phyloP scores from a whole-genome alignment of 1,140 invertebrate genomes.

The Oryzaephilus surinamensis region DNA sequence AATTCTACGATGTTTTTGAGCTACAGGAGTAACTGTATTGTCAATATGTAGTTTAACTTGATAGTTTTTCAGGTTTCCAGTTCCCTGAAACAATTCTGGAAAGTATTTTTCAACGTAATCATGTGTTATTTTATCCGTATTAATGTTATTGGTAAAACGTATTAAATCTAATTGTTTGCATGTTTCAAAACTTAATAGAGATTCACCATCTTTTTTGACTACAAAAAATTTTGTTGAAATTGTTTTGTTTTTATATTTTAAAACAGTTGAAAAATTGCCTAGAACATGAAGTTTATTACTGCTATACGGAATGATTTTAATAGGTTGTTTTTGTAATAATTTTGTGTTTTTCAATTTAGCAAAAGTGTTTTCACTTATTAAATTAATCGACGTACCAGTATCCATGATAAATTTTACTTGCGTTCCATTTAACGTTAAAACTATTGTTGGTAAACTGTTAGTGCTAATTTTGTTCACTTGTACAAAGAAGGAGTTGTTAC shows the following conservation, averaged over 20 bases:
- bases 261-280: neutral
- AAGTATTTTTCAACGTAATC: neutral
- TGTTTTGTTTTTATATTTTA: neutral
- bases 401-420: neutral
- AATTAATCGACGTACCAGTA: neutral
- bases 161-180: too few relatives aligned
- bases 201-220: too few relatives aligned
- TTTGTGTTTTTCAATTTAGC: neutral
- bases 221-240: too few relatives aligned
- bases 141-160: too few relatives aligned
- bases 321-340: neutral
- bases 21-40: neutral
- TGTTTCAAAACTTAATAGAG: too few relatives aligned
- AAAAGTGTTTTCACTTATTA: neutral
- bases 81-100: neutral
- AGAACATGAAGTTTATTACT: neutral
- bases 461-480: neutral
- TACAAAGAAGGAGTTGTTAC: neutral
- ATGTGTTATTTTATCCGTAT: too few relatives aligned
- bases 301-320: neutral
- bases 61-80: neutral
- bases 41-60: slow-evolving; percentile 2
- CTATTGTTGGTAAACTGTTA: neutral
- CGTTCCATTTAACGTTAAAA: neutral
- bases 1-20: slow-evolving; percentile 4